Conservation (phyloP, 2,113 vertebrate species). For the Polypterus bichir region DNA sequence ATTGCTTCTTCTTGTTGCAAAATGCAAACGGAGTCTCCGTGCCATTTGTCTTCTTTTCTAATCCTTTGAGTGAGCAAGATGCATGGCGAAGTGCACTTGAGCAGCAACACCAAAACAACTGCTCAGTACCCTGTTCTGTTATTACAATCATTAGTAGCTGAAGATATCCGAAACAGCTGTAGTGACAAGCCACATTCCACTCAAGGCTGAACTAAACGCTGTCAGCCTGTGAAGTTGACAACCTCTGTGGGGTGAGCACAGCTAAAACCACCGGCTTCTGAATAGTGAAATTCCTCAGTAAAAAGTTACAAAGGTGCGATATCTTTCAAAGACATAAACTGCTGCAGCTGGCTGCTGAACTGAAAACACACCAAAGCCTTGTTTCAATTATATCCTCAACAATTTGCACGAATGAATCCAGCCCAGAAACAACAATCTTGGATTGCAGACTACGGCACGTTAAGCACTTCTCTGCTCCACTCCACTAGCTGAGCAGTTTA, state of each 20-base stretch:
- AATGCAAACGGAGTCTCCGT: constrained; percentile 76
- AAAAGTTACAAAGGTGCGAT: constrained; percentile 37
- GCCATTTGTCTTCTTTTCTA: constrained; percentile 81
- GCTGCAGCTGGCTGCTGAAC: constrained; percentile 41
- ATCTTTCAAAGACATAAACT: constrained; percentile 40
- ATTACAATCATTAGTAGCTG: constrained; percentile 55
- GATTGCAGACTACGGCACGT: constrained; percentile 36
- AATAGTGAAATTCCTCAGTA: constrained; percentile 39
- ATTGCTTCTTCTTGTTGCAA: constrained; percentile 79
- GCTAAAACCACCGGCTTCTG: constrained; percentile 43
- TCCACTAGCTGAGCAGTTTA: constrained; percentile 30
- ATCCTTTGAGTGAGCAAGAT: constrained; percentile 45
- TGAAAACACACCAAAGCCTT: constrained; percentile 43
- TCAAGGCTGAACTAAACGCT: constrained; percentile 37
- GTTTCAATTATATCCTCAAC: constrained; percentile 47
- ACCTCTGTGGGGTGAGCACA: constrained; percentile 36
- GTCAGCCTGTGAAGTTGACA: constrained; percentile 41
- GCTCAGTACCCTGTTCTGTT: constrained; percentile 39
- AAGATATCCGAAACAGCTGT: constrained; percentile 59
- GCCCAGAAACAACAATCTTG: constrained; percentile 41
- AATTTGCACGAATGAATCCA: constrained; percentile 45
- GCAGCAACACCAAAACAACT: constrained; percentile 49
- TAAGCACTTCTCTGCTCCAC: constrained; percentile 43
- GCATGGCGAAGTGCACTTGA: constrained; percentile 45
- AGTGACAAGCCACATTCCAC: constrained; percentile 56